A percentile compares a stretch with the other conserved stretches of the same genome.
Evolutionary conservation across 2,113 vertebrate species (phyloP).

Genomic region (Cinclus cinclus): DNA sequence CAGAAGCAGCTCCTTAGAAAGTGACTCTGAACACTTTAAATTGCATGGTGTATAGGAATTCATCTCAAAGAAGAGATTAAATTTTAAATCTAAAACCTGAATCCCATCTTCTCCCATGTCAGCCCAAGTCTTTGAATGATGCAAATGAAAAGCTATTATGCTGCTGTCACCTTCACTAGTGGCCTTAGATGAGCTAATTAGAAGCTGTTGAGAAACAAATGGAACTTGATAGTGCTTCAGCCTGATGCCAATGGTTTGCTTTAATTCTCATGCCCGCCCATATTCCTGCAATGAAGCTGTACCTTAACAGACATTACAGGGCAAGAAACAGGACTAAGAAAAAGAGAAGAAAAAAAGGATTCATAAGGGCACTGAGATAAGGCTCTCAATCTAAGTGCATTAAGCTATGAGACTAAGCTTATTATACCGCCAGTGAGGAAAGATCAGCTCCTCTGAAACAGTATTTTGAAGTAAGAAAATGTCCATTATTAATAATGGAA

Average conservation of each 20-base stretch:
- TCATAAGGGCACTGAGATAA: neutral
- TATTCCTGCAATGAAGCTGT: neutral
- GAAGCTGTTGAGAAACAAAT: neutral
- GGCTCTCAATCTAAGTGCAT: neutral
- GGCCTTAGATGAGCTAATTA: neutral
- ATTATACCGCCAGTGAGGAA: neutral
- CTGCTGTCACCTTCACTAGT: neutral
- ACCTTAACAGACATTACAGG: neutral
- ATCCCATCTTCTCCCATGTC: neutral
- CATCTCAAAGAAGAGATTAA: neutral
- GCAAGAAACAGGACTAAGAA: neutral
- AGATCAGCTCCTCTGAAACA: neutral
- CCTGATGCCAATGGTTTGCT: neutral
- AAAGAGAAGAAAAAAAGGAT: neutral
- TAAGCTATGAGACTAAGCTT: neutral
- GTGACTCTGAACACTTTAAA: neutral
- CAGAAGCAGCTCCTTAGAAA: neutral
- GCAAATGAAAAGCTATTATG: slow-evolving; percentile 7
- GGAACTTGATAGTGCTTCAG: neutral
- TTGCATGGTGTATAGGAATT: neutral
- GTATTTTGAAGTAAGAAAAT: neutral
- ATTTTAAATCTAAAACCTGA: neutral
- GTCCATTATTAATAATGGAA: neutral
- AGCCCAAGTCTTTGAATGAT: neutral
- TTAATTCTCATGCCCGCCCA: neutral